These are phyloP conservation scores for Triops cancriformis DNA, from an alignment of 1,140 invertebrate genomes.

Conservation along the genomic window DNA sequence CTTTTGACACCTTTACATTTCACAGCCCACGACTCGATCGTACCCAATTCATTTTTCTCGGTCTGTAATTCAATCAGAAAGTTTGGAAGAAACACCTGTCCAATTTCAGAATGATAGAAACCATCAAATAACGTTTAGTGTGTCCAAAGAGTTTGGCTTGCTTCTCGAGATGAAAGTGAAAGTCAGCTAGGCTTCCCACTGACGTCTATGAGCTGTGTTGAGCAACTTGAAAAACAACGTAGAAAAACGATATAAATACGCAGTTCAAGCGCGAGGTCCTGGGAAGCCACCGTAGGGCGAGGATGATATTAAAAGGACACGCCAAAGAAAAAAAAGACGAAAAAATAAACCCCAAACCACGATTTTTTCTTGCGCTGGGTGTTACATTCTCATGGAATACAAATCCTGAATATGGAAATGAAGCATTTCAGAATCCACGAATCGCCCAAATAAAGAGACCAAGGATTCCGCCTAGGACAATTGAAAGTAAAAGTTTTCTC, in stretches of 20 bases:
- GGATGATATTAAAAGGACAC: background rate
- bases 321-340: background rate
- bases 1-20: too few species aligned
- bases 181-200: background rate
- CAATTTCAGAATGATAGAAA: background rate
- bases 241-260: background rate
- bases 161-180: background rate
- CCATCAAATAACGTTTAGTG: background rate
- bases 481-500: background rate
- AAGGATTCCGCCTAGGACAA: background rate
- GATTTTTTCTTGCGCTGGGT: background rate
- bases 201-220: background rate
- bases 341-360: background rate
- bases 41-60: background rate
- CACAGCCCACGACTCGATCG: too few species aligned
- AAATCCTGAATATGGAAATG: background rate
- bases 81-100: background rate
- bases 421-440: background rate
- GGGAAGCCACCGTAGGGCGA: background rate
- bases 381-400: background rate
- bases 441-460: background rate
- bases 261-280: conserved; percentile 3
- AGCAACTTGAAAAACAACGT: background rate
- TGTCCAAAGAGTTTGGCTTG: background rate
- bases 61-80: background rate